These are phyloP conservation scores for Rhinopomastus cyanomelas DNA, from an alignment of 2,113 vertebrate genomes.

Conservation along the genomic window DNA sequence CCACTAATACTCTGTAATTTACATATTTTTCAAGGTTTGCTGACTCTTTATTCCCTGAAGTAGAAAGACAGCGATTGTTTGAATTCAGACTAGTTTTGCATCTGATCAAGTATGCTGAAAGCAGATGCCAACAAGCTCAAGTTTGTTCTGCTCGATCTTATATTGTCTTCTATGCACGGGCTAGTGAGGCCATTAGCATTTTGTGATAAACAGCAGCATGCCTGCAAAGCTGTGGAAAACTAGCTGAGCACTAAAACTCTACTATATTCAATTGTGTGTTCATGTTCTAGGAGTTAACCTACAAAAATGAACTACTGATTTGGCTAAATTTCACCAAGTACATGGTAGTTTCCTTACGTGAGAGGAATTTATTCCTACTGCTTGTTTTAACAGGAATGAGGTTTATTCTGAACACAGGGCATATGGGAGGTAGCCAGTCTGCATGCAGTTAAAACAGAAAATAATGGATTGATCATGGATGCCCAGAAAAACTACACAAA, in stretches of 20 bases:
- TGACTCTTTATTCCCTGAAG: neutral
- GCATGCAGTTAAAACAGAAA: neutral
- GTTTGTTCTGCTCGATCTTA: neutral
- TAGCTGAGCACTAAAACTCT: neutral
- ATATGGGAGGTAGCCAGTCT: neutral
- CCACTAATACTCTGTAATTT: neutral
- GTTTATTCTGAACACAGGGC: neutral
- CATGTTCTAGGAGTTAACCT: neutral
- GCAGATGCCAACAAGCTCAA: neutral
- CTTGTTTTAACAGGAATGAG: neutral
- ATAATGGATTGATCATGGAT: neutral
- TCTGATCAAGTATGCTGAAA: neutral
- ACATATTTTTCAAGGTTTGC: neutral
- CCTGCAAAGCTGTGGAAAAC: neutral
- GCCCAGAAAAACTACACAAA: neutral
- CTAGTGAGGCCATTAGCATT: neutral
- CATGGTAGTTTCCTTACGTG: neutral
- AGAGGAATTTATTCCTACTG: neutral
- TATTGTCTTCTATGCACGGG: neutral
- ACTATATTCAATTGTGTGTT: neutral
- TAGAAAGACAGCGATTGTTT: neutral
- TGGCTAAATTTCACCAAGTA: neutral
- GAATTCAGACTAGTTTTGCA: neutral
- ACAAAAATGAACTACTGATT: neutral
- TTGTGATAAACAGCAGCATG: neutral